Conservation (phyloP, 30 jellyfish, hydroid and myxozoan species). For the Calvadosia cruxmelitensis region DNA sequence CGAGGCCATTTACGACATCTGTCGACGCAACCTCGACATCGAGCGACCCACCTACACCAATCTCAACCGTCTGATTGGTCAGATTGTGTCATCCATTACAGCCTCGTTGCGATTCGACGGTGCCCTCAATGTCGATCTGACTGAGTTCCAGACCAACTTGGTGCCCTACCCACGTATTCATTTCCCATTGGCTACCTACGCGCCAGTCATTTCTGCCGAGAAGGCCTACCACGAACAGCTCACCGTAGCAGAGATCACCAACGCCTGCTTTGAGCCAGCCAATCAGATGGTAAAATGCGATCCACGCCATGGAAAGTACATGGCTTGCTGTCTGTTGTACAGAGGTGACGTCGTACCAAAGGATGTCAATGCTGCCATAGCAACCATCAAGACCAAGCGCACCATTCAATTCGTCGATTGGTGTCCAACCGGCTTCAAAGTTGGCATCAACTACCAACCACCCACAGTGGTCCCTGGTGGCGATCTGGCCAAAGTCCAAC, state of each 20-base stretch:
- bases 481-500: constrained; percentile 79
- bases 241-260: too few species aligned
- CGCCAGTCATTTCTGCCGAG: too few species aligned
- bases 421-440: too few species aligned
- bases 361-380: constrained; percentile 93
- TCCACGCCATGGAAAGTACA: constrained; percentile 92
- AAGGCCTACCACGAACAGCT: too few species aligned
- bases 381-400: constrained; percentile 87
- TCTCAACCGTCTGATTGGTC: constrained; percentile 33
- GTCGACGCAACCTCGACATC: too few species aligned
- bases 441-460: too few species aligned
- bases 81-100: too few species aligned
- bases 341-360: constrained; percentile 96
- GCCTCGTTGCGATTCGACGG: constrained; percentile 54
- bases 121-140: constrained; percentile 36
- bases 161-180: too few species aligned
- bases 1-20: too few species aligned
- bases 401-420: too few species aligned
- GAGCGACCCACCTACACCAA: constrained; percentile 43
- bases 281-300: constrained; percentile 94
- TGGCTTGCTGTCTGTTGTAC: constrained; percentile 94
- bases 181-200: too few species aligned
- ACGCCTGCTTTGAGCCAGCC: constrained; percentile 92
- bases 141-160: constrained; percentile 51
- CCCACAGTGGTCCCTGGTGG: constrained; percentile 99